Evolutionary conservation across 2,113 vertebrate genomes (phyloP).

Genomic region (Xiphophorus maculatus): DNA sequence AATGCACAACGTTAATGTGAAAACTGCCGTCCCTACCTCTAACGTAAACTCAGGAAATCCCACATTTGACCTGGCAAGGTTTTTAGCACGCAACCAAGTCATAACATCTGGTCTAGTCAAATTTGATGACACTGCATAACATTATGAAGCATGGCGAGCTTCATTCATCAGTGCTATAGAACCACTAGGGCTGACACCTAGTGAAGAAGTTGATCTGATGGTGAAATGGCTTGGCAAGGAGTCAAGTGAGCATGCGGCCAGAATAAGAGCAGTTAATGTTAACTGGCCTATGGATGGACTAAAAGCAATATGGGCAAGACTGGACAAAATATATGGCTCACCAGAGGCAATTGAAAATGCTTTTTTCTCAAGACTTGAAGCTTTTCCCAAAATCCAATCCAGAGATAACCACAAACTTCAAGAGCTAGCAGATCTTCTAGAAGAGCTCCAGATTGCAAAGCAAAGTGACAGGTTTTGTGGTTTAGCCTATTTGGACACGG

Average conservation of each 20-base stretch:
- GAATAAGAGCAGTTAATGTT: neutral
- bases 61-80: conserved; percentile 6
- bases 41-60: conserved; percentile 2
- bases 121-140: conserved; percentile 1
- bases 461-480: neutral
- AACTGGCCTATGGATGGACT: neutral
- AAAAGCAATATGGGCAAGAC: neutral
- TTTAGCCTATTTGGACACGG: neutral
- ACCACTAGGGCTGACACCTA: neutral
- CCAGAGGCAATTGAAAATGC: neutral
- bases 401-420: neutral
- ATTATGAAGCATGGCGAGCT: conserved; percentile 1
- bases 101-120: neutral
- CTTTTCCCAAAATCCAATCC: neutral
- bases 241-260: too few relatives aligned
- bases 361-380: neutral
- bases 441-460: neutral
- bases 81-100: neutral
- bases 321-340: conserved; percentile 3
- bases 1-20: too few relatives aligned
- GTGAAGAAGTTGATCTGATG: neutral
- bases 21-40: neutral
- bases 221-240: too few relatives aligned
- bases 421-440: neutral
- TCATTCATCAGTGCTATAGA: neutral